Base-by-base conservation (phyloP, 2,113 vertebrate species). In the Marcusenius ussheri region DNA sequence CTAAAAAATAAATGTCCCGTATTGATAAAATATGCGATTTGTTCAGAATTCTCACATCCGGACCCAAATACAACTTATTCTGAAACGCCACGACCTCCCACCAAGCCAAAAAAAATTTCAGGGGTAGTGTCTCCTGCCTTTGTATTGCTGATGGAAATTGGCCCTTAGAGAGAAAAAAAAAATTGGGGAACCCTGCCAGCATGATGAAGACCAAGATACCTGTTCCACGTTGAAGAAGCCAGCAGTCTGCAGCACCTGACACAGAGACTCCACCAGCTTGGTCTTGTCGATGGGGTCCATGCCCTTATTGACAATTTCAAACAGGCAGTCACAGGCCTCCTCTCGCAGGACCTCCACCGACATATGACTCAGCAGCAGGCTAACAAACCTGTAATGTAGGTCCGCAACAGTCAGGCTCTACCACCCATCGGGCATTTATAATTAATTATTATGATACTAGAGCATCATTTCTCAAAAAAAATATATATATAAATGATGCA, bases 211-310 rank as follows among this genome's bases (percentile, higher is more conserved):
- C 46, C 15, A n/a, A 19, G 2, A 2, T 89, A 99, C 98, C 97
- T 97, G 98, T 85, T 99, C 97, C 92, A 99, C 95, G 92, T 96
- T 98, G 95, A 99, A 99, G 96, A 99, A 98, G 0, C 98, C 98
- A 3, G 98, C 98, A 88, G 97, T 96, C 95, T 98, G 97, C 91
- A 99, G 96, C 0, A 99, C 98, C 91, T 94, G 97, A 94, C 97
- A 98, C 90, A 99, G 96, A 86, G 98, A 98, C 93, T 99, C 98
- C 92, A 99, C 97, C 94, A 99, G 95, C 92, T 99, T 99, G 93
- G 98, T 99, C 95, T 99, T 99, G 91, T 99, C 98, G 90, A 96
- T 94, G 13, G 98, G 98, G 92, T 99, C 98, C 98, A 99, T 99
- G 89, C 98, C 98, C 92, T 99, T 99, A 96, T 99, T 99, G 94